Percentiles rank a stretch among this genome's conserved stretches.
Conservation (phyloP, 2,113 vertebrate species). For the Hippocampus abdominalis region DNA sequence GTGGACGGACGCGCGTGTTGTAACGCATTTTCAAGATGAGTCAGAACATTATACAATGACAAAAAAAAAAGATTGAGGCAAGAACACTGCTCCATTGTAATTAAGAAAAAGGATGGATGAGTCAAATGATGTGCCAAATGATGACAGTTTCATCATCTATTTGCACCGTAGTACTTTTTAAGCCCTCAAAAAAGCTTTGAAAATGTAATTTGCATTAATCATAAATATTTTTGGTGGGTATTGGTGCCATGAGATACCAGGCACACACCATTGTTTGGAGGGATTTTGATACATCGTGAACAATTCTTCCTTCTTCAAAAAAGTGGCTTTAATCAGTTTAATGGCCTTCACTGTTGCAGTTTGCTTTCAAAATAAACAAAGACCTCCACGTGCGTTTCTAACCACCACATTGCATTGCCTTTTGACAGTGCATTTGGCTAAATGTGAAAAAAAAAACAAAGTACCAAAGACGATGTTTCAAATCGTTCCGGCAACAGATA, state of each 20-base stretch:
- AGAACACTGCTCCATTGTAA: not conserved
- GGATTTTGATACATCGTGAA: no score
- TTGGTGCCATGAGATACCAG: no score
- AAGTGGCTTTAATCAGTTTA: no score
- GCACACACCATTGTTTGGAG: not conserved
- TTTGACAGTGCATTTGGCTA: no score
- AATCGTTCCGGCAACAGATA: no score
- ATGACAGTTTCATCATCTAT: not conserved
- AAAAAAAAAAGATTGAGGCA: not conserved
- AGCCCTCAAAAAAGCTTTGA: not conserved
- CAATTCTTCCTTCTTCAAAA: no score
- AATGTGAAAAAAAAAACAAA: no score
- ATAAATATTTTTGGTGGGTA: not conserved
- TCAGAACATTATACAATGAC: not conserved
- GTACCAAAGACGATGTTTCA: no score
- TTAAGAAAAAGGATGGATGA: not conserved
- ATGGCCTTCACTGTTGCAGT: no score
- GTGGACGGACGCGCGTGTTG: not conserved
- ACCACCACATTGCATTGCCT: no score
- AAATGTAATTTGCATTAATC: not conserved
- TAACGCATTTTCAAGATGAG: not conserved
- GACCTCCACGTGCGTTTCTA: no score
- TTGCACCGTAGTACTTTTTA: not conserved
- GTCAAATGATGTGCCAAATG: not conserved
- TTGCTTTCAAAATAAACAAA: no score